Conservation (phyloP, 2,113 vertebrate genomes). For the Albula goreensis region DNA sequence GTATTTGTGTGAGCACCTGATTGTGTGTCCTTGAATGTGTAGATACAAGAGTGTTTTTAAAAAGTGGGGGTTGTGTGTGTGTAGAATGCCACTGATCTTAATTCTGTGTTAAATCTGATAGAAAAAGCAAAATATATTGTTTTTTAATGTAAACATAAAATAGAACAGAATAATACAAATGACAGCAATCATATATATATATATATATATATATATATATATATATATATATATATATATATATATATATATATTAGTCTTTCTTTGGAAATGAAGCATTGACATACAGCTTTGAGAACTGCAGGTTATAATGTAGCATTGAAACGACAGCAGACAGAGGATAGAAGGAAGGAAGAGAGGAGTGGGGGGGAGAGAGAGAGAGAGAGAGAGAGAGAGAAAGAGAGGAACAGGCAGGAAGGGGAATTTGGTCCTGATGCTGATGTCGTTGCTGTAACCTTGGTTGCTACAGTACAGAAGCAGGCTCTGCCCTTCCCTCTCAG, state of each 20-base stretch:
- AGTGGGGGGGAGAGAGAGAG: background rate
- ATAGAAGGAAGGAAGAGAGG: background rate
- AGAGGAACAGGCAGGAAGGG: slow-evolving; percentile 43
- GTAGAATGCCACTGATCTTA: background rate
- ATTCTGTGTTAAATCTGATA: too few species aligned
- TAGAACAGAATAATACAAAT: background rate
- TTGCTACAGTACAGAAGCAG: slow-evolving; percentile 77
- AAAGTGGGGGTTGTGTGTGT: background rate
- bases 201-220: too few species aligned
- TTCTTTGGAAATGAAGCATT: background rate
- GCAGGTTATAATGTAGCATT: background rate
- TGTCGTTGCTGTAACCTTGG: slow-evolving; percentile 76
- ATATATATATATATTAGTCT: too few species aligned
- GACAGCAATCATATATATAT: too few species aligned
- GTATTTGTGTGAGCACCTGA: background rate
- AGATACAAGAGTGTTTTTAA: background rate
- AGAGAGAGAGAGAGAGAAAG: slow-evolving; percentile 11
- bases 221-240: too few species aligned
- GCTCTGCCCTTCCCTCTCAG: slow-evolving; percentile 66
- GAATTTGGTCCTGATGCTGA: slow-evolving; percentile 68
- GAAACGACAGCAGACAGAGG: background rate
- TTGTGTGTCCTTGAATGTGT: too few species aligned
- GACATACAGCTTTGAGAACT: background rate
- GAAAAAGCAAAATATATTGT: too few species aligned
- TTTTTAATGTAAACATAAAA: background rate